Percentiles rank a stretch among this genome's conserved stretches.
Conservation (phyloP, 2,113 vertebrate species). For the Peromyscus polionotus region DNA sequence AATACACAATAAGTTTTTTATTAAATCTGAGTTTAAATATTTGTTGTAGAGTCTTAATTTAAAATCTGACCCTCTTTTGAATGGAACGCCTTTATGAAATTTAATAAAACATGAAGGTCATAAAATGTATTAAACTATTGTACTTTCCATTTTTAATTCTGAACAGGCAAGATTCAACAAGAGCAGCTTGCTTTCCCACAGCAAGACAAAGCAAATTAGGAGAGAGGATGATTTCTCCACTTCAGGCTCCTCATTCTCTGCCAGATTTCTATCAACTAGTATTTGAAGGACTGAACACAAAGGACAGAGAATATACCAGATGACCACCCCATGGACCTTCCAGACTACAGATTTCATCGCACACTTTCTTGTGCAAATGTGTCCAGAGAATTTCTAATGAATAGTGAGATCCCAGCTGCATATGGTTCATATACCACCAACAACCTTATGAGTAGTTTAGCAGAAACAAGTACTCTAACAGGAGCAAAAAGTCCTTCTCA, state of each 20-base stretch:
- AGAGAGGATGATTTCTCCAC: conserved; percentile 26
- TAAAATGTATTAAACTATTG: conserved; percentile 82
- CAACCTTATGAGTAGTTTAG: conserved; percentile 64
- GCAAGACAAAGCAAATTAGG: conserved; percentile 44
- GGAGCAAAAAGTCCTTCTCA: conserved; percentile 59
- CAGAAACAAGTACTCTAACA: conserved; percentile 58
- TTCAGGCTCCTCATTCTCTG: neutral
- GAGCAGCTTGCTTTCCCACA: conserved; percentile 59
- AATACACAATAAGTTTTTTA: conserved; percentile 83
- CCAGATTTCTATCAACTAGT: conserved; percentile 30
- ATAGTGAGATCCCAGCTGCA: conserved; percentile 66
- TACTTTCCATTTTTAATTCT: conserved; percentile 82
- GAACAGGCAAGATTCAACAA: conserved; percentile 71
- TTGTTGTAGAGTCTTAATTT: conserved; percentile 83
- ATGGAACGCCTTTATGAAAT: conserved; percentile 82
- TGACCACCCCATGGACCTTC: conserved; percentile 43
- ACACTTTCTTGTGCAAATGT: conserved; percentile 56
- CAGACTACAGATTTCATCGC: neutral
- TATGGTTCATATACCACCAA: conserved; percentile 68
- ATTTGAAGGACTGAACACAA: neutral
- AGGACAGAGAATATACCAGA: neutral
- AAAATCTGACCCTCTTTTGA: conserved; percentile 82
- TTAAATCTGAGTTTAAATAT: conserved; percentile 85
- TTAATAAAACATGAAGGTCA: conserved; percentile 86
- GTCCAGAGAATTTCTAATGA: conserved; percentile 64